Conservation (phyloP, 2,888 invertebrate genomes). For the Drosophila pseudotalamancana region DNA sequence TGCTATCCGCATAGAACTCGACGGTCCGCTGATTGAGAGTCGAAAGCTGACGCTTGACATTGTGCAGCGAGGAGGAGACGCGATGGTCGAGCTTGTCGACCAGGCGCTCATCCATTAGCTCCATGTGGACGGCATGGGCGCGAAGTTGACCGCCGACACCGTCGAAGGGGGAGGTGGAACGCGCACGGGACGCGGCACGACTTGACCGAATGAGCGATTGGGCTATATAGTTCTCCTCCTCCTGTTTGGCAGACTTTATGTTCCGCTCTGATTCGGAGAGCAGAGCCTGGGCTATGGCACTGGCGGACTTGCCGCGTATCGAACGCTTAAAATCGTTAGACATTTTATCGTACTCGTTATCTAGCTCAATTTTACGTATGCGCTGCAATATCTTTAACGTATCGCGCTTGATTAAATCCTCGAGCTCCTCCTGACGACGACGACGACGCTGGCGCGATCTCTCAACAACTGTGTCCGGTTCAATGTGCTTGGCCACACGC, state of each 20-base stretch:
- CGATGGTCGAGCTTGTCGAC: conserved; percentile 84
- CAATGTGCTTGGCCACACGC: conserved; percentile 84
- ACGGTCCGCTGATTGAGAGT: conserved; percentile 82
- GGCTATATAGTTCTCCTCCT: conserved; percentile 81
- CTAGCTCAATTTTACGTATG: conserved; percentile 85
- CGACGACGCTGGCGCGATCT: conserved; percentile 84
- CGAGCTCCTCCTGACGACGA: conserved; percentile 86
- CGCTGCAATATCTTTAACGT: conserved; percentile 81
- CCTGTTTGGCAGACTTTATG: conserved; percentile 78
- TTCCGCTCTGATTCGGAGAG: conserved; percentile 86
- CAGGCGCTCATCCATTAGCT: conserved; percentile 83
- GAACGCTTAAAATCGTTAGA: conserved; percentile 85
- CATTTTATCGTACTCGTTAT: conserved; percentile 84
- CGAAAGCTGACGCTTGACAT: conserved; percentile 83
- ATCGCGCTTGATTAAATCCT: conserved; percentile 86
- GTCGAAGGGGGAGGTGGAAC: conserved; percentile 71
- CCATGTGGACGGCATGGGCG: conserved; percentile 81
- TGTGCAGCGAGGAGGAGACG: conserved; percentile 83
- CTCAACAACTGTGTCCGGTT: conserved; percentile 84
- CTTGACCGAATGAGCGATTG: conserved; percentile 79
- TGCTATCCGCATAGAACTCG: conserved; percentile 84
- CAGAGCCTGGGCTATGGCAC: conserved; percentile 88
- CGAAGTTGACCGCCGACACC: conserved; percentile 58
- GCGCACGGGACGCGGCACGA: conserved; percentile 80
- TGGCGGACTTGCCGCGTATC: conserved; percentile 90